Percentiles rank a stretch among this genome's conserved stretches.
Evolutionary conservation across 1,140 invertebrate species (phyloP).

Genomic region (Melanaphis sacchari): DNA sequence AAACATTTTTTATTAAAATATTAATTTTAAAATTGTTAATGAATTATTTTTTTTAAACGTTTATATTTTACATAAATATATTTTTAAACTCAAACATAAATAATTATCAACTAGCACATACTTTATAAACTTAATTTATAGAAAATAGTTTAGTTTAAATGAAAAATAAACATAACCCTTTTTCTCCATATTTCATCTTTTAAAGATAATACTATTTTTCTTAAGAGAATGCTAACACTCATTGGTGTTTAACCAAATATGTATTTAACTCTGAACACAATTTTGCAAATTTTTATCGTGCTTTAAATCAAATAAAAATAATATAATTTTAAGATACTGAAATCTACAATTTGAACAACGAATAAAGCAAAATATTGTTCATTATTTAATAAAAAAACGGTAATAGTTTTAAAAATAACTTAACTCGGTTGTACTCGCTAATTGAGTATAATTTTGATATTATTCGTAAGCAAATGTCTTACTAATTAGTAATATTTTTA

Average conservation of each 20-base stretch:
- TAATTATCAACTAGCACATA: background rate
- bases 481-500: background rate
- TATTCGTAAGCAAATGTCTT: background rate
- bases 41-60: background rate
- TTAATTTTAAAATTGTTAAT: background rate
- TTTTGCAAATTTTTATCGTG: background rate
- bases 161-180: background rate
- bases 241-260: background rate
- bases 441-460: background rate
- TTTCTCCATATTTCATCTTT: background rate
- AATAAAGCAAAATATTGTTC: background rate
- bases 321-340: background rate
- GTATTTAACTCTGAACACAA: background rate
- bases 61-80: background rate
- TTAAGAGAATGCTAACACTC: background rate
- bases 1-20: conserved; percentile 1
- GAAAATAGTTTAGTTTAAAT: background rate
- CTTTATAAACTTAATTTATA: background rate
- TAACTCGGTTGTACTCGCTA: background rate
- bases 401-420: background rate
- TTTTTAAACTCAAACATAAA: background rate
- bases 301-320: background rate
- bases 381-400: background rate
- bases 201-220: background rate
- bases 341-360: too few relatives aligned